A percentile compares a stretch with the other conserved stretches of the same genome.
phyloP scores from a whole-genome alignment of 2,888 invertebrate genomes.

The Nomada hirtipes region DNA sequence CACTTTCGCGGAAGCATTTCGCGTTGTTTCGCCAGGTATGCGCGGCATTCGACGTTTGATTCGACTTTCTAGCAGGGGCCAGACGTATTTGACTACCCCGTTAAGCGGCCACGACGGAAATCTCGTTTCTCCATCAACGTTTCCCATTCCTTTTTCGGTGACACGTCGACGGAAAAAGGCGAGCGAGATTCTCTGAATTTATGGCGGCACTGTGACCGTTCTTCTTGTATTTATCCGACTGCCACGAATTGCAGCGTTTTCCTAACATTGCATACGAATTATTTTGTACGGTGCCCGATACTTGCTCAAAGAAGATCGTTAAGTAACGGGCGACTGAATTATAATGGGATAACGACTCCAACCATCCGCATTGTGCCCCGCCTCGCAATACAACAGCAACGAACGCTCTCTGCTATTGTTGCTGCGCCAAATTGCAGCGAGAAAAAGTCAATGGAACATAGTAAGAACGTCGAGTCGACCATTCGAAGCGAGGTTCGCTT shows the following conservation, averaged over 20 bases:
- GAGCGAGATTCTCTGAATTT: background rate
- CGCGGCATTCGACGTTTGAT: slow-evolving; percentile 74
- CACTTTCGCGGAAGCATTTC: slow-evolving; percentile 79
- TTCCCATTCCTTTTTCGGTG: background rate
- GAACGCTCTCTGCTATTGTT: slow-evolving; percentile 27
- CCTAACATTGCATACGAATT: too few relatives aligned
- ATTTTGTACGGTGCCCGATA: too few relatives aligned
- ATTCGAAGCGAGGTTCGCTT: slow-evolving; percentile 71
- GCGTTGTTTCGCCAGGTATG: slow-evolving; percentile 71
- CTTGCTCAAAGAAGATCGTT: background rate
- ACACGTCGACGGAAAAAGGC: background rate
- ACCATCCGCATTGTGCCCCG: background rate
- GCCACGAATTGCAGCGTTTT: too few relatives aligned
- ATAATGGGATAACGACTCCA: background rate
- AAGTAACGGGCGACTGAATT: background rate
- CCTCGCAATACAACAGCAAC: background rate
- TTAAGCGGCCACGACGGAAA: slow-evolving; percentile 60
- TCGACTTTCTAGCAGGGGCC: slow-evolving; percentile 77
- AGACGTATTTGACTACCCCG: slow-evolving; percentile 70
- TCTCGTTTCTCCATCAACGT: slow-evolving; percentile 8
- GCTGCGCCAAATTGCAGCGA: slow-evolving; percentile 30
- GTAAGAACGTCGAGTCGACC: slow-evolving; percentile 64
- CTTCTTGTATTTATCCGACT: too few relatives aligned
- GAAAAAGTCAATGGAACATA: slow-evolving; percentile 55
- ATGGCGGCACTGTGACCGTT: too few relatives aligned